Conservation (phyloP, 2,797 vertebrate species). For the Thunnus albacares region DNA sequence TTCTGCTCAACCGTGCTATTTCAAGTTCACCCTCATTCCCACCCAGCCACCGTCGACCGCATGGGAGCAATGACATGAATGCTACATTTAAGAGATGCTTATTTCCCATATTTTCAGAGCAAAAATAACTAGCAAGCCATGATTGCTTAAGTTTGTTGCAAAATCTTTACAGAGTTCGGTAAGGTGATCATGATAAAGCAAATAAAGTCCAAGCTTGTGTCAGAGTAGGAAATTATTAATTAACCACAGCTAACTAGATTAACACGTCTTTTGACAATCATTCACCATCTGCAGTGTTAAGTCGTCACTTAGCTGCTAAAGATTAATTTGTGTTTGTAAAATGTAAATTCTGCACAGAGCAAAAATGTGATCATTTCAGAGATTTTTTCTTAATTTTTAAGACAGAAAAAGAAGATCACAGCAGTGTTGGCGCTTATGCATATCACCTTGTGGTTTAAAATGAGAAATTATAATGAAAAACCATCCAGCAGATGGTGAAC, state of each 20-base stretch:
- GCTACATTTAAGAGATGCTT: neutral
- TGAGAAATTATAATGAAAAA: neutral
- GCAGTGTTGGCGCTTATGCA: neutral
- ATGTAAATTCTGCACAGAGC: neutral
- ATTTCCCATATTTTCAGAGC: neutral
- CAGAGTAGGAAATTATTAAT: constrained; percentile 21
- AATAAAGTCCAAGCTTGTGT: neutral
- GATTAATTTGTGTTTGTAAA: neutral
- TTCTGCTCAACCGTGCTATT: constrained; percentile 29
- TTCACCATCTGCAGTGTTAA: constrained; percentile 18
- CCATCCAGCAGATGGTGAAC: neutral
- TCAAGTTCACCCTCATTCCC: constrained; percentile 21
- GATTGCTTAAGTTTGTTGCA: neutral
- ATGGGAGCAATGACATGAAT: constrained; percentile 1
- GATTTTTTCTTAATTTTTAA: neutral
- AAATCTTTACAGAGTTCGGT: neutral
- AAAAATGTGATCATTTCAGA: neutral
- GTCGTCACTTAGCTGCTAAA: neutral
- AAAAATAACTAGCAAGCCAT: neutral
- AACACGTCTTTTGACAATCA: constrained; percentile 17
- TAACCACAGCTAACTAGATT: constrained; percentile 24
- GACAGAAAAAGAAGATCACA: neutral
- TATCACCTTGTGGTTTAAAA: neutral
- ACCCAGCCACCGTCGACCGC: neutral
- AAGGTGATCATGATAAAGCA: neutral